These are phyloP conservation scores for Okapia johnstoni DNA, from an alignment of 2,113 vertebrate species.

Conservation along the genomic window DNA sequence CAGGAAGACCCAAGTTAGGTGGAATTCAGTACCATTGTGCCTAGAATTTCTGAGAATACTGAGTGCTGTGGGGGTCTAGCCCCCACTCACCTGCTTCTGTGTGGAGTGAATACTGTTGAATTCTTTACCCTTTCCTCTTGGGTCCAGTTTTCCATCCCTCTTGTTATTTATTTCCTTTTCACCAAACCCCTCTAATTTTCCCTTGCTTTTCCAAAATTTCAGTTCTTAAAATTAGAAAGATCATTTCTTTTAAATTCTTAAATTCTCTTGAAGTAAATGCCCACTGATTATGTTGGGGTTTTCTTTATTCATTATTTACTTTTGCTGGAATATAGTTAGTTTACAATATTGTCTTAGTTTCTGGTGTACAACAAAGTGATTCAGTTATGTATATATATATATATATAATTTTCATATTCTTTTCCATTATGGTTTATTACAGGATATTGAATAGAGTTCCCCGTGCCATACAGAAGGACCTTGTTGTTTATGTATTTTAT, in stretches of 20 bases:
- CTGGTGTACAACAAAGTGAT: neutral
- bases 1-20: neutral
- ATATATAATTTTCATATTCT: neutral
- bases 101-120: neutral
- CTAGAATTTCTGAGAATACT: neutral
- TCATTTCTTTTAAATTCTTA: neutral
- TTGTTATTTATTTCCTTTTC: neutral
- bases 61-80: rapidly evolving
- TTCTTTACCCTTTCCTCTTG: neutral
- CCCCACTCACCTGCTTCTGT: neutral
- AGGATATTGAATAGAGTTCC: neutral
- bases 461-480: neutral
- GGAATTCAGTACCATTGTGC: neutral
- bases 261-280: neutral
- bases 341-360: neutral
- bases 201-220: neutral
- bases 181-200: neutral
- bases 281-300: neutral
- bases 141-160: neutral
- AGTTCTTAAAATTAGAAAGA: neutral
- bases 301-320: neutral
- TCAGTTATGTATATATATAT: neutral
- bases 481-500: neutral
- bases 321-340: neutral
- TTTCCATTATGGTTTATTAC: neutral